Evolutionary conservation across 2,888 invertebrate genomes (phyloP), one percentile per base, ranked within the genome.

Genomic region (Cacoxenus indagator): DNA sequence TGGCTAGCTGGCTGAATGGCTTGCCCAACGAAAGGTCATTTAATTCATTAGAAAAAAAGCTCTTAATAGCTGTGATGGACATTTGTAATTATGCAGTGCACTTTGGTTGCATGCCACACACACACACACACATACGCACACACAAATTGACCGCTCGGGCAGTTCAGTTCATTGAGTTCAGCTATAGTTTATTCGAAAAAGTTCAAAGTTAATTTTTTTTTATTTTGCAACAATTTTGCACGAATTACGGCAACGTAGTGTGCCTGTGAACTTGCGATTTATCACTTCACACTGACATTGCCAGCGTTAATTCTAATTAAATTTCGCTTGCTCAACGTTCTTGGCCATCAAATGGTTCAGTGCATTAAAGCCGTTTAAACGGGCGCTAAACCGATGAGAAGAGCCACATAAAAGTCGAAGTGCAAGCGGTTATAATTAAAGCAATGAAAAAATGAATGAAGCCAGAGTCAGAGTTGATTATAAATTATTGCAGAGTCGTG

Each of bases 401-500:
- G 37, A 8, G 2, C 37, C 24, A 26, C 19, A 55, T 31, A 65
- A 65, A 73, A 62, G 70, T 57, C 70, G 64, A 59, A 73, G 73
- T 68, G 68, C 73, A 64, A 48, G 6, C 29, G 27, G 48, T 22
- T 48, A 67, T 71, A 71, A 71, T 71, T 71, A 71, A 43, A 43
- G n/a, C n/a, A 43, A 43, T 43, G 27, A 57, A 14, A 14, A 57
- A 57, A 57, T n/a, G 57, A 14, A 57, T n/a, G n/a, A n/a, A n/a
- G n/a, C n/a, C n/a, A n/a, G n/a, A 57, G 26, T 9, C 27, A n/a
- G n/a, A n/a, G 14, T 57, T 27, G 26, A 26, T 57, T 57, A 57
- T 57, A 57, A 57, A 57, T 57, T 57, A 57, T 57, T 57, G 57
- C 26, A 57, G 57, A 57, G 45, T n/a, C n/a, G n/a, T n/a, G n/a